Evolutionary conservation across 2,113 vertebrate genomes (phyloP).

Genomic region (Gadus macrocephalus): DNA sequence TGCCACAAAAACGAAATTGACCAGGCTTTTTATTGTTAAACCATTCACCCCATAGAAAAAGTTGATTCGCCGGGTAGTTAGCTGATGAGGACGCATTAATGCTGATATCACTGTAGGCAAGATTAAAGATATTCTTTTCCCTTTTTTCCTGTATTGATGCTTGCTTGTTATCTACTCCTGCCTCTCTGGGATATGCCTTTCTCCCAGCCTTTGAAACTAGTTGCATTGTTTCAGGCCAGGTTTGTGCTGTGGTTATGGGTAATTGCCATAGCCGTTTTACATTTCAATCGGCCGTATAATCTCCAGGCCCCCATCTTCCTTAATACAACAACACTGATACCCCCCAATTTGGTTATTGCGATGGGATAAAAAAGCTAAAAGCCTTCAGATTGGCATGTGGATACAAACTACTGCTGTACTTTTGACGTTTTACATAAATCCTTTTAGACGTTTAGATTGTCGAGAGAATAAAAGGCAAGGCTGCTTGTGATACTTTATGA

Average conservation of each 20-base stretch:
- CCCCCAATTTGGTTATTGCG: slow-evolving; percentile 49
- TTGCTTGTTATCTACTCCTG: slow-evolving; percentile 52
- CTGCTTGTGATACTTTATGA: background rate
- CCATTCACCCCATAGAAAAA: slow-evolving; percentile 22
- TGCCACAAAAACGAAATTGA: slow-evolving; percentile 23
- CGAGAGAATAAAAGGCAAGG: background rate
- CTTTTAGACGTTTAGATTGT: slow-evolving; percentile 5
- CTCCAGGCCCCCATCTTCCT: slow-evolving; percentile 52
- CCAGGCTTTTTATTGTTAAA: slow-evolving; percentile 34
- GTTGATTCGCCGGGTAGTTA: slow-evolving; percentile 28
- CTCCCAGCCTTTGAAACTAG: slow-evolving; percentile 65
- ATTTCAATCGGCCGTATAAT: slow-evolving; percentile 65
- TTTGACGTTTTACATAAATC: slow-evolving; percentile 2
- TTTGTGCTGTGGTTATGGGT: slow-evolving; percentile 66
- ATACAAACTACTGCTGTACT: slow-evolving; percentile 6
- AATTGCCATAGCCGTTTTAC: slow-evolving; percentile 69
- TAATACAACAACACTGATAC: slow-evolving; percentile 59
- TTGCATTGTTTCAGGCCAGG: slow-evolving; percentile 64
- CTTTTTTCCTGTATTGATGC: slow-evolving; percentile 57
- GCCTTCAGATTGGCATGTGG: slow-evolving; percentile 18
- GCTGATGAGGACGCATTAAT: slow-evolving; percentile 21
- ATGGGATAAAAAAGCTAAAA: slow-evolving; percentile 44
- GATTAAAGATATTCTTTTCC: slow-evolving; percentile 32
- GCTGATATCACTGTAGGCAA: slow-evolving; percentile 33
- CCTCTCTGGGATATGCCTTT: slow-evolving; percentile 54